Base-by-base conservation (phyloP, 1,140 invertebrate genomes). In the Caenorhabditis latens region DNA sequence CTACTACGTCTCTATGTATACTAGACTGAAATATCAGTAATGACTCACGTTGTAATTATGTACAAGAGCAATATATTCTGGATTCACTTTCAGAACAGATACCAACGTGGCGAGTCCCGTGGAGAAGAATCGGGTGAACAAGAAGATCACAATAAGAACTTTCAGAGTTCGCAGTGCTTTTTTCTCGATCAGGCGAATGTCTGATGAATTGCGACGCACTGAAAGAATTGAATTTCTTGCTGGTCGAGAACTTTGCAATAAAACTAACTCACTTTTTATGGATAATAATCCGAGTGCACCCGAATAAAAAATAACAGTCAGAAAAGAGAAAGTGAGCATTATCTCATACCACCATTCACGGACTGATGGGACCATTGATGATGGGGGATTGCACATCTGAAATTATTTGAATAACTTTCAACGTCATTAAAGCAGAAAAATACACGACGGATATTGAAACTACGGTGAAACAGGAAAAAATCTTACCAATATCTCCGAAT, bases 11-110 rank as follows among this genome's bases (percentile, higher is more conserved):
- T 8, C 11, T 14, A 0, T n/a, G n/a, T n/a, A n/a, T 11, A 16
- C 11, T 32, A 9, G 19, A 63, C 32, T 32, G 32, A 32, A 32
- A 32, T 32, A 32, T 32, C 32, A 32, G 2, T 43, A 71, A 8
- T 71, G 65, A 71, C 65, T 71, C 65, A 71, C 65, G 46, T 71
- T 71, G 46, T 71, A 71, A 43, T 71, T 71, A 7, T 71, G 65
- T 43, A 71, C n/a, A 8, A 43, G 16, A 19, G 42, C 14, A 43
- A 46, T 43, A 7, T 11, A 19, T 19, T 71, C 65, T 16, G 65
- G 65, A 46, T 71, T 46, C 16, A 71, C 19, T 71, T 46, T 46
- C 40, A 71, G 42, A 46, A 16, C 11, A 3, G 40, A 16, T 24
- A 71, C 65, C 42, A 71, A 71, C 5, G 65, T 71, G 13, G 65